Evolutionary conservation across 2,888 invertebrate genomes (phyloP), one percentile per base, ranked within the genome.

Genomic region (Amblyjoppa fuscipennis): DNA sequence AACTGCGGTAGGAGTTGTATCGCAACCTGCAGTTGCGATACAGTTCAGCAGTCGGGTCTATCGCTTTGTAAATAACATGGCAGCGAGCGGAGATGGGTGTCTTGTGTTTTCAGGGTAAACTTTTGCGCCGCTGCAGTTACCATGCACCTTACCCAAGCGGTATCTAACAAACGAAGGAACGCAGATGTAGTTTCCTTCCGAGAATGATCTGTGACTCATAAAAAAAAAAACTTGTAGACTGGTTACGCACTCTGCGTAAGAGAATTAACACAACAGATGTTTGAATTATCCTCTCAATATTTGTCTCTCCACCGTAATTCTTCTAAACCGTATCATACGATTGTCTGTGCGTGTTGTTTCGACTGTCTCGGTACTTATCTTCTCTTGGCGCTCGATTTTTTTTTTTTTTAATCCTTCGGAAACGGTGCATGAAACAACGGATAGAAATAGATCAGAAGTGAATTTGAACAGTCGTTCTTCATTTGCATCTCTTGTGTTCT

Each of bases 261-360:
- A 38, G 34, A 53, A 64, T 79, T 71, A 64, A 4, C 6, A 13
- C 34, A 51, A 61, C 71, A 64, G 51, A 71, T 71, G 70, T 25
- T 45, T 34, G 25, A n/a, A 61, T 38, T 28, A 25, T 9, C 5
- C 3, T 28, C 28, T 28, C 25, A 28, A 25, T 25, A 59, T 28
- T 59, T 25, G 28, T 59, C 13, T 4, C 16, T 4, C 45, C 3
- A 49, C 45, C 16, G 16, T 16, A 49, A 16, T 49, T 49, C 45
- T 49, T 16, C 13, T 16, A 49, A 49, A 49, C 3, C 4, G 16
- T 41, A 49, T 49, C 3, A 16, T 49, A 49, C 45, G 16, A 49
- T 16, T 49, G 45, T 49, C 16, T 49, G 4, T 49, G 45, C 11
- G 13, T 11, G 25, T 25, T 25, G 56, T 56, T 25, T 3, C 25